These are phyloP conservation scores for Eulemur coronatus DNA, from an alignment of 2,797 vertebrate species.

Conservation along the genomic window DNA sequence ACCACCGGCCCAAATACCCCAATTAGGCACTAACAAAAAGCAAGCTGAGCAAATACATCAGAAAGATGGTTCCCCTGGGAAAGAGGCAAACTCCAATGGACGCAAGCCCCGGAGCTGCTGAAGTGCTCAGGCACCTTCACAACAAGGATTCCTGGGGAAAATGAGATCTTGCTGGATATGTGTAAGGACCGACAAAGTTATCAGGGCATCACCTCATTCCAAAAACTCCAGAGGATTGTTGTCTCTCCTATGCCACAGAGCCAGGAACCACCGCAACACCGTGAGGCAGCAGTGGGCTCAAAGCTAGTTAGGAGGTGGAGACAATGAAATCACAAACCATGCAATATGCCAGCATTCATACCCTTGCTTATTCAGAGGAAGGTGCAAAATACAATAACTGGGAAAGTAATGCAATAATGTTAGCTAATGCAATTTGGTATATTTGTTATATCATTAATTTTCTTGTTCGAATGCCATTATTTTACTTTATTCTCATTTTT, in stretches of 20 bases:
- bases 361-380: neutral
- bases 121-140: neutral
- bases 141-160: neutral
- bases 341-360: neutral
- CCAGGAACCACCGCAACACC: neutral
- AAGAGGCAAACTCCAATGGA: neutral
- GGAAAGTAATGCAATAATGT: neutral
- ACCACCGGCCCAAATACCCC: neutral
- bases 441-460: neutral
- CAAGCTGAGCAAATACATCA: conserved; percentile 1
- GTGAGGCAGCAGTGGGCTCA: neutral
- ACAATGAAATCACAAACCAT: neutral
- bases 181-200: neutral
- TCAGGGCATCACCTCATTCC: neutral
- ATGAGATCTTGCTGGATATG: neutral
- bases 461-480: neutral
- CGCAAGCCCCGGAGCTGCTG: neutral
- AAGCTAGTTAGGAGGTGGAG: neutral
- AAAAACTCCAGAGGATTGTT: neutral
- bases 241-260: neutral
- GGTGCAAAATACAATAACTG: neutral
- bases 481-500: conserved; percentile 15
- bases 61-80: neutral
- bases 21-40: neutral
- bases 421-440: neutral